phyloP scores from a whole-genome alignment of 2,113 vertebrate genomes.

The Tinamus guttatus region DNA sequence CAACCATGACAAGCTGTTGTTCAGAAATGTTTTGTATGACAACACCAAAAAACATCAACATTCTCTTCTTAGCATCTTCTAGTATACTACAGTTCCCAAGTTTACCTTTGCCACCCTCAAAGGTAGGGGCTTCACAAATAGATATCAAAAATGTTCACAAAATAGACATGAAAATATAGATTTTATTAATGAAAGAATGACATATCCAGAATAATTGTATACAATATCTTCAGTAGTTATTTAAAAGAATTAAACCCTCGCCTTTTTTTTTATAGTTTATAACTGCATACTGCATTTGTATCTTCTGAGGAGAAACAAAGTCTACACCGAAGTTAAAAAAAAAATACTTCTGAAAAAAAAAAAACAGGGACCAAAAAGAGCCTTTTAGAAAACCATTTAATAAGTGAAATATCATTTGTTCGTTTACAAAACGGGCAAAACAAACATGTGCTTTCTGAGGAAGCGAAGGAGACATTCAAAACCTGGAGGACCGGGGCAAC shows the following conservation, averaged over 20 bases:
- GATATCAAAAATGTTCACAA: background rate
- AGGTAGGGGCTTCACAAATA: background rate
- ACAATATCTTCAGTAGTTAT: background rate
- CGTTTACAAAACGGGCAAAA: background rate
- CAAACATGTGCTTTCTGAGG: background rate
- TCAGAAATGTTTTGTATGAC: background rate
- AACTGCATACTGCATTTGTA: background rate
- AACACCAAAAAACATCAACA: background rate
- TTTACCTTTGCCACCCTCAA: background rate
- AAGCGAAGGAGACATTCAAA: background rate
- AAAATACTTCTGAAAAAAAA: background rate
- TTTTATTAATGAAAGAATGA: background rate
- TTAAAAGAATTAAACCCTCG: background rate
- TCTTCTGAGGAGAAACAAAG: background rate
- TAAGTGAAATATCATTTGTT: background rate
- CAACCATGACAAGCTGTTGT: background rate
- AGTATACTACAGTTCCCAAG: background rate
- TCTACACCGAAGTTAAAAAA: background rate
- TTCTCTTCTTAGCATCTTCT: background rate
- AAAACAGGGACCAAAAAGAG: background rate
- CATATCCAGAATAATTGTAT: background rate
- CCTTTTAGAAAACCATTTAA: slow-evolving; percentile 52
- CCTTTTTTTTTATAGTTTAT: background rate
- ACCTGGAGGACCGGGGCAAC: background rate
- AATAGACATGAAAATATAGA: background rate